These are phyloP conservation scores for Alethe diademata DNA, from an alignment of 2,113 vertebrate genomes.

Conservation along the genomic window DNA sequence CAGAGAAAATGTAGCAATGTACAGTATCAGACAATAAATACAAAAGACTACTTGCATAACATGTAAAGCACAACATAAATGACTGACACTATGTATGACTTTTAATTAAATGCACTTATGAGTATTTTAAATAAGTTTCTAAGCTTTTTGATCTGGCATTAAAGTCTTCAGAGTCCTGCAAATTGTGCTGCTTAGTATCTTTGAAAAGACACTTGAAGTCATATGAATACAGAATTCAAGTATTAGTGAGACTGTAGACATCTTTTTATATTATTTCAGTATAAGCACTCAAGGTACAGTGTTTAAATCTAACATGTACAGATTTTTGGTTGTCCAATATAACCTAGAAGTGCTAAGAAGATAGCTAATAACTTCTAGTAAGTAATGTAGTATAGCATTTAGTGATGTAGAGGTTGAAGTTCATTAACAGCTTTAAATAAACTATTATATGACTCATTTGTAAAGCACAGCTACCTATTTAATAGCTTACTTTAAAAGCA, in stretches of 20 bases:
- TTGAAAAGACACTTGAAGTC: constrained; percentile 40
- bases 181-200: constrained; percentile 39
- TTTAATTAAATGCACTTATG: constrained; percentile 20
- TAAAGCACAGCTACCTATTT: constrained; percentile 77
- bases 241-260: constrained; percentile 35
- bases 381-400: constrained; percentile 72
- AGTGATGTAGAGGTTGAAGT: constrained; percentile 76
- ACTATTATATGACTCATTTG: constrained; percentile 78
- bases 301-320: constrained; percentile 47
- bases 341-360: constrained; percentile 70
- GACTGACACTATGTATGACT: not conserved
- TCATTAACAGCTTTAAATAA: constrained; percentile 82
- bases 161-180: constrained; percentile 28
- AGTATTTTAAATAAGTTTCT: constrained; percentile 12
- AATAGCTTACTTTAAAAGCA: constrained; percentile 83
- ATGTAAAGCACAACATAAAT: not conserved
- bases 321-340: constrained; percentile 59
- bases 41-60: not conserved
- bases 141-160: constrained; percentile 56
- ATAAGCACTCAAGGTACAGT: constrained; percentile 50
- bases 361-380: constrained; percentile 75
- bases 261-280: constrained; percentile 47
- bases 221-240: constrained; percentile 3
- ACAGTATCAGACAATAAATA: not conserved
- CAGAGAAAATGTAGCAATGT: not conserved